Conservation (phyloP, 2,113 vertebrate genomes). For the Albula glossodonta region DNA sequence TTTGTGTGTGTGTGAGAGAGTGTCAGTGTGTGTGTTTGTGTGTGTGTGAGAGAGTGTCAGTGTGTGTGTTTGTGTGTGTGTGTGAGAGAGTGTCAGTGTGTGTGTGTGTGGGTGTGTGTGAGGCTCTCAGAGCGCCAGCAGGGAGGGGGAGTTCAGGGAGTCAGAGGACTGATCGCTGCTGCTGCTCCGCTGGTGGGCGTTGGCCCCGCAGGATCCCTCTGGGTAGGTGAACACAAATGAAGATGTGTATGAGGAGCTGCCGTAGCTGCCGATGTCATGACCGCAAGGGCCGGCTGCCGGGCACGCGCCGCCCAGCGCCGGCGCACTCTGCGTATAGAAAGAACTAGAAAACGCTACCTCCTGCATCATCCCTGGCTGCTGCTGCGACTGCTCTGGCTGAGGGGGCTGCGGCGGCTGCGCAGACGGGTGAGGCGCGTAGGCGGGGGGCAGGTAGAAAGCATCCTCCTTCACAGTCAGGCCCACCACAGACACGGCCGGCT, state of each 20-base stretch:
- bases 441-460: conserved; percentile 78
- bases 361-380: conserved; percentile 76
- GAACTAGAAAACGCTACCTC: conserved; percentile 89
- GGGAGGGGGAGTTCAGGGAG: conserved; percentile 94
- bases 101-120: background rate
- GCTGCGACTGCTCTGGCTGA: conserved; percentile 39
- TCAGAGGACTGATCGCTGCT: conserved; percentile 92
- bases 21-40: conserved; percentile 22
- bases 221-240: conserved; percentile 99
- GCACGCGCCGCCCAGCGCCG: conserved; percentile 75
- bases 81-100: conserved; percentile 19
- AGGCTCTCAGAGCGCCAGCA: conserved; percentile 86
- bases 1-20: conserved; percentile 24
- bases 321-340: conserved; percentile 86
- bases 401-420: conserved; percentile 51
- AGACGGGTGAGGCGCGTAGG: conserved; percentile 71
- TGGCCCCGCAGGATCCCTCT: conserved; percentile 93
- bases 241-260: conserved; percentile 93
- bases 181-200: conserved; percentile 89
- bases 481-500: conserved; percentile 66
- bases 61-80: background rate
- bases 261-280: conserved; percentile 72
- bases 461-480: conserved; percentile 82
- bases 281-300: conserved; percentile 67
- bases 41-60: conserved; percentile 38